Evolutionary conservation across 2,888 invertebrate genomes (phyloP).

Genomic region (Seira musarum): DNA sequence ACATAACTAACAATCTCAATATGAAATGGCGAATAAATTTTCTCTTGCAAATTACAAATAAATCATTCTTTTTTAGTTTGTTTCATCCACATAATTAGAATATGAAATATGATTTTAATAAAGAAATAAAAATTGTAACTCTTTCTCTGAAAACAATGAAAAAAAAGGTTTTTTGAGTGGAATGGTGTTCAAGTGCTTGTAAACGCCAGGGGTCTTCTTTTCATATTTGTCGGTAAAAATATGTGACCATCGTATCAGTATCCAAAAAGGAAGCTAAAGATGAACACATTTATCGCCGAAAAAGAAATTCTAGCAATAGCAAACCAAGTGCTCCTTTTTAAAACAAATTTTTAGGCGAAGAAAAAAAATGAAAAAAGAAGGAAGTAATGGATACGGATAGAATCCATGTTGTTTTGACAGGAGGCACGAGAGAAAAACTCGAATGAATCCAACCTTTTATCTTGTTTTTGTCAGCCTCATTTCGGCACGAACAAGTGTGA

Average conservation of each 20-base stretch:
- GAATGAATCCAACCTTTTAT: constrained; percentile 48
- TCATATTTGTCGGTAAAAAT: constrained; percentile 57
- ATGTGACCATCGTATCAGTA: constrained; percentile 57
- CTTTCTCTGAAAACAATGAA: too few species aligned
- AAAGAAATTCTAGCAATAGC: constrained; percentile 12
- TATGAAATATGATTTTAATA: too few species aligned
- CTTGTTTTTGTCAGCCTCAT: constrained; percentile 44
- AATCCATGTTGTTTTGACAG: constrained; percentile 67
- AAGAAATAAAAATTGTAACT: too few species aligned
- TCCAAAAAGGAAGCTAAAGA: constrained; percentile 45
- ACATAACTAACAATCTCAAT: too few species aligned
- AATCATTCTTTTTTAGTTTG: too few species aligned
- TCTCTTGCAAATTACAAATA: too few species aligned
- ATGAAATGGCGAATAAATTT: too few species aligned
- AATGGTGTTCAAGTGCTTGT: constrained; percentile 51
- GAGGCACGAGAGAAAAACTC: constrained; percentile 68
- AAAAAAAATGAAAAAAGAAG: too few species aligned
- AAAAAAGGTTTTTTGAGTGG: too few species aligned
- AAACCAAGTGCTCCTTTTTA: background rate
- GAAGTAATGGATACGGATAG: constrained; percentile 30
- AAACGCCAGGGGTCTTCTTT: constrained; percentile 50
- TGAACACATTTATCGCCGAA: background rate
- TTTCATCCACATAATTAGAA: too few species aligned
- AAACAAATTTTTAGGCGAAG: too few species aligned
- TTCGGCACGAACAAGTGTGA: constrained; percentile 52